Evolutionary conservation across 2,888 invertebrate genomes (phyloP), one percentile per base, ranked within the genome.

Genomic region (Macaria liturata): DNA sequence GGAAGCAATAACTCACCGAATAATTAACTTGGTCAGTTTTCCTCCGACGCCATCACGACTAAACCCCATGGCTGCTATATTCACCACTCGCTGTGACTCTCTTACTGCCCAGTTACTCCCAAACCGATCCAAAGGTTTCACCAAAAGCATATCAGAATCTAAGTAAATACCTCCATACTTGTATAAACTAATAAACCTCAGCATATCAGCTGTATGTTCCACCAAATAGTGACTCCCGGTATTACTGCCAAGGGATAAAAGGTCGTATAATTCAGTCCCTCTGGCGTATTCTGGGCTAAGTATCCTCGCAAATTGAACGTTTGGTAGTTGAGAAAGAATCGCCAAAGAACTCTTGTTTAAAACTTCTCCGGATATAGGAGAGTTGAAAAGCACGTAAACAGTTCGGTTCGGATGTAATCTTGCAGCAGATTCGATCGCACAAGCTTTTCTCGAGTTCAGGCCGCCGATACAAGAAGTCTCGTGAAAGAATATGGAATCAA

Each of bases 391-490:
- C 1, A 94, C 69, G 64, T 93, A 93, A 0, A 95, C 84, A 39
- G 88, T 86, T 66, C 84, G 55, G 0, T 52, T 46, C 1, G 71
- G 66, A 20, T 73, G 71, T 1, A 60, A n/a, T 31, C 66, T 66
- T 1, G 71, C 70, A 1, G 67, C 69, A 0, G 73, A 65, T 43
- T 73, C 71, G 0, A 73, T 58, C 0, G 67, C 57, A 34, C 73
- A 73, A 1, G 73, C 72, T 52, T 68, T 66, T 20, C 72, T 59
- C 2, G 69, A 65, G 43, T 84, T 89, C 32, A 94, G 71, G 0
- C 74, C 66, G 4, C 87, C 85, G 3, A 82, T 86, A 70, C 94
- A 94, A 0, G 94, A 94, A 0, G 94, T 94, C 71, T 95, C 94
- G 66, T 94, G 93, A 70, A 95, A 94, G 72, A 94, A 94, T 64